Percentiles rank a stretch among this genome's conserved stretches.
Evolutionary conservation across 2,888 invertebrate species (phyloP).

Genomic region (Melieria omissa): DNA sequence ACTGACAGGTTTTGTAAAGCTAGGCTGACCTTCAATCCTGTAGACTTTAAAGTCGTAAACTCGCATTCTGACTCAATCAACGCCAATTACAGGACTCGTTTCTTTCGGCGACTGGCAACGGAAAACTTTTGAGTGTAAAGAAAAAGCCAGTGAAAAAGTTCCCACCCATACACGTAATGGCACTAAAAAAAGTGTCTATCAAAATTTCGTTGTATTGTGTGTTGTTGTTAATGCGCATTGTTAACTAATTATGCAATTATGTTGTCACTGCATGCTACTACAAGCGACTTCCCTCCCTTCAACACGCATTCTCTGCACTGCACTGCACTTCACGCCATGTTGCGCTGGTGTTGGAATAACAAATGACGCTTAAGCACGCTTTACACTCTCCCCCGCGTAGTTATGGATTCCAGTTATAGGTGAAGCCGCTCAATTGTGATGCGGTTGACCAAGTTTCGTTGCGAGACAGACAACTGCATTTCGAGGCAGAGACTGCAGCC

Average conservation of each 20-base stretch:
- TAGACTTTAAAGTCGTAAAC: too few relatives aligned
- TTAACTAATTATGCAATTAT: constrained; percentile 62
- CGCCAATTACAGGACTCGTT: too few relatives aligned
- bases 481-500: not conserved
- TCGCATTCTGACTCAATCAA: too few relatives aligned
- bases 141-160: too few relatives aligned
- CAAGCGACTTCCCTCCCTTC: not conserved
- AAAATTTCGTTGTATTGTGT: too few relatives aligned
- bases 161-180: not conserved
- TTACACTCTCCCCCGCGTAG: not conserved
- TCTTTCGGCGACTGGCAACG: too few relatives aligned
- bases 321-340: not conserved
- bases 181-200: not conserved
- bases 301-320: not conserved
- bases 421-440: not conserved
- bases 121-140: too few relatives aligned
- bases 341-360: not conserved
- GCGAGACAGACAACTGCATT: not conserved
- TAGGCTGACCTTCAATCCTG: too few relatives aligned
- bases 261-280: constrained; percentile 52
- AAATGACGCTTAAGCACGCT: not conserved
- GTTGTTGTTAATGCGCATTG: not conserved
- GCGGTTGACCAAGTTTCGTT: constrained; percentile 8
- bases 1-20: too few relatives aligned
- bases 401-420: not conserved